Evolutionary conservation across 2,888 invertebrate species (phyloP).

Genomic region (Caenorhabditis sp.): DNA sequence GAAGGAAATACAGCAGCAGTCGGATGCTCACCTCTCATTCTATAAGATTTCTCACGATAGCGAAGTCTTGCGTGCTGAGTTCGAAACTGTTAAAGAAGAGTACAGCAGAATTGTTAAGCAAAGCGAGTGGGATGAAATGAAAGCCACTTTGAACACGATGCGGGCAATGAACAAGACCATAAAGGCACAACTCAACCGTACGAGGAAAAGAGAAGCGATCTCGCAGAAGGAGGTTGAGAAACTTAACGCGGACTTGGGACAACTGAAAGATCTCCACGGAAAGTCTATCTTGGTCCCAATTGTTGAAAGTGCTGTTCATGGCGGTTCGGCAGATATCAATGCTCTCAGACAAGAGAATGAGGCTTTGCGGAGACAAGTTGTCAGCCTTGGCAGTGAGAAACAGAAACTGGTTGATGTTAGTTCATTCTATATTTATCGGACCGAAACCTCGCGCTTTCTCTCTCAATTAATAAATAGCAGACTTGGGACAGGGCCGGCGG

Average conservation of each 20-base stretch:
- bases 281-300: slow-evolving; percentile 13
- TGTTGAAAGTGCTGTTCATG: neutral
- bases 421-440: neutral
- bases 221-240: neutral
- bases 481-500: no score
- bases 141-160: slow-evolving; percentile 30
- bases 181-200: neutral
- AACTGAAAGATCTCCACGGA: neutral
- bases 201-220: neutral
- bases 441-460: no score
- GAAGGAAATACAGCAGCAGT: slow-evolving; percentile 31
- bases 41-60: slow-evolving; percentile 35
- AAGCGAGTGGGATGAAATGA: slow-evolving; percentile 51
- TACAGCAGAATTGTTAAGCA: slow-evolving; percentile 40
- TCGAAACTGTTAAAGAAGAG: slow-evolving; percentile 31
- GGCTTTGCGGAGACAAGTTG: slow-evolving; percentile 87
- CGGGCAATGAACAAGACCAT: slow-evolving; percentile 17
- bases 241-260: slow-evolving; percentile 9
- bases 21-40: slow-evolving; percentile 28
- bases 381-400: no score
- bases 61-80: slow-evolving; percentile 47
- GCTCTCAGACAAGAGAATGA: slow-evolving; percentile 86
- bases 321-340: neutral
- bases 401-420: slow-evolving; percentile 53
- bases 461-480: no score